These are phyloP conservation scores for Spinus pinus DNA, from an alignment of 2,797 vertebrate genomes.

Conservation along the genomic window DNA sequence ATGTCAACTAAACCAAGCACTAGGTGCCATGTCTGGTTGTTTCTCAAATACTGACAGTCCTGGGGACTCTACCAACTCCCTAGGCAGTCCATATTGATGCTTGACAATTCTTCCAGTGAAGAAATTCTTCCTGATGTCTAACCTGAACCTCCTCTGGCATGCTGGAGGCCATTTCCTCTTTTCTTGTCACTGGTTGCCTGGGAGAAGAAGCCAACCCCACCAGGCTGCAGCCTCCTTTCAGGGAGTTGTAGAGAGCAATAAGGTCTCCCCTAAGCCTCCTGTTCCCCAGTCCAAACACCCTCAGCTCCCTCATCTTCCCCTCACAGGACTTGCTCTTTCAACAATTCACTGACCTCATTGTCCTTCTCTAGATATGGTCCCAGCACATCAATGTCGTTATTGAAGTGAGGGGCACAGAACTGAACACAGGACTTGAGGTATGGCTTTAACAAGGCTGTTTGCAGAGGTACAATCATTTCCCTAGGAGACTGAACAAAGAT, in stretches of 20 bases:
- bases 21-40: background rate
- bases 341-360: background rate
- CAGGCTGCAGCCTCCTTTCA: background rate
- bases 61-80: background rate
- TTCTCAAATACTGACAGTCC: background rate
- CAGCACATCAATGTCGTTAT: background rate
- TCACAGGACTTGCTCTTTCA: background rate
- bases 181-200: background rate
- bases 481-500: background rate
- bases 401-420: background rate
- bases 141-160: background rate
- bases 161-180: background rate
- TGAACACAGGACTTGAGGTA: background rate
- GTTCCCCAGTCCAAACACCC: background rate
- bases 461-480: background rate
- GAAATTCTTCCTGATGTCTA: background rate
- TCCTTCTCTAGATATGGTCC: background rate
- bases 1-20: background rate
- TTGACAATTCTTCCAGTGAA: background rate
- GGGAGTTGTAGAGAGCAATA: background rate
- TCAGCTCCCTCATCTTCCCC: background rate
- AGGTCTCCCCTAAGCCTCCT: background rate
- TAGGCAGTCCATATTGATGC: background rate
- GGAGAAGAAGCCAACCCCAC: background rate
- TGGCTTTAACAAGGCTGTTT: fast-evolving